Conservation (phyloP, 2,888 invertebrate genomes). For the Plagodis pulveraria region DNA sequence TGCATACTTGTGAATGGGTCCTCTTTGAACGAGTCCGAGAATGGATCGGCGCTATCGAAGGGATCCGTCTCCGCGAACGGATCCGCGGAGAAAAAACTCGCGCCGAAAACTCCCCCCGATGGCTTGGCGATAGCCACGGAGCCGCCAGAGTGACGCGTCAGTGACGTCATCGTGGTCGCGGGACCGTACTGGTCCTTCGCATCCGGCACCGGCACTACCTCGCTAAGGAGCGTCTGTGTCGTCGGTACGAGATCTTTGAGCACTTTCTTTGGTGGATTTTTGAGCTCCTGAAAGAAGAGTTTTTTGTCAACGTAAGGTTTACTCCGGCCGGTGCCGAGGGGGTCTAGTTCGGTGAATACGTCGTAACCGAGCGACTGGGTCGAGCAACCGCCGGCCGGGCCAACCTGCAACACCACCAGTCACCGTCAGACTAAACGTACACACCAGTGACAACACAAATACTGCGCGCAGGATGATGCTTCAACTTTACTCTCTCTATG, state of each 20-base stretch:
- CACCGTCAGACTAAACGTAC: conserved; percentile 59
- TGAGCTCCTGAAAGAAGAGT: conserved; percentile 97
- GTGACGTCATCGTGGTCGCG: conserved; percentile 78
- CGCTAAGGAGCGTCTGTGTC: conserved; percentile 67
- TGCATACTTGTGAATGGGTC: conserved; percentile 85
- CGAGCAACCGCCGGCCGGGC: conserved; percentile 61
- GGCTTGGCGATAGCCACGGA: conserved; percentile 75
- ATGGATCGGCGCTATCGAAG: conserved; percentile 89
- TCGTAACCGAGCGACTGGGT: conserved; percentile 86
- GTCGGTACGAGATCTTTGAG: conserved; percentile 92
- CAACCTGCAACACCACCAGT: conserved; percentile 77
- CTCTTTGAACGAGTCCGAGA: conserved; percentile 85
- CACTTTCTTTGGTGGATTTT: conserved; percentile 97
- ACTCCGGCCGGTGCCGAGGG: conserved; percentile 95
- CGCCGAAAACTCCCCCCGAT: conserved; percentile 52
- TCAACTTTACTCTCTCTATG: background rate
- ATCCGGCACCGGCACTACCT: conserved; percentile 60
- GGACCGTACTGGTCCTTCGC: conserved; percentile 66
- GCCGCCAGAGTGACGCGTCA: conserved; percentile 78
- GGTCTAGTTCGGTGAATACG: conserved; percentile 97
- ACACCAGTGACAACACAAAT: conserved; percentile 1
- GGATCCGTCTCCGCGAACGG: conserved; percentile 89
- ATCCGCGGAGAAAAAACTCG: conserved; percentile 80
- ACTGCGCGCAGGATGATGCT: background rate
- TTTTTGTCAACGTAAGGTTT: conserved; percentile 98